Base-by-base conservation (phyloP, 2,797 vertebrate species). In the Antennarius maculatus region DNA sequence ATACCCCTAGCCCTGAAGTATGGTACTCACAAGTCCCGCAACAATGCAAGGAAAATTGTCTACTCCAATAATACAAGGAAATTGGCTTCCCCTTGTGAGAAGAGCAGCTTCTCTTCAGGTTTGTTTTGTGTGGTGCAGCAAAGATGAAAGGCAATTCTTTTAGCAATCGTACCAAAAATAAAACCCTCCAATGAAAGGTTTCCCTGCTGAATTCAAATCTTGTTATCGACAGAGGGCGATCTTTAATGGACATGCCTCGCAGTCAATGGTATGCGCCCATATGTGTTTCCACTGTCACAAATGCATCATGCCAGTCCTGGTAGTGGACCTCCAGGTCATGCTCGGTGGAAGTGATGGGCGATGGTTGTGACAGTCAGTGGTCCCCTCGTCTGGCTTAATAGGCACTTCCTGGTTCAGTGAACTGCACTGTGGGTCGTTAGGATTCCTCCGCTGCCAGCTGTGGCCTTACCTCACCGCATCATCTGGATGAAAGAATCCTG, bases 371-470 rank as follows among this genome's bases (percentile, higher is more conserved):
- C 70, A 55, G 65, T 80, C 58, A 6, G 67, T 54, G 47, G 56
- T 57, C 63, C 43, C 31, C 16, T 12, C 13, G 4, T 28, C 46
- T 61, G 65, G 58, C 85, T 82, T 90, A 91, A 91, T 91, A 76
- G 83, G 74, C 51, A 65, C 77, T 84, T 84, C 86, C 86, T 89
- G 88, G 86, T 85, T 89, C 88, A 87, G 80, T 86, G 84, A 83
- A 84, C 86, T 76, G 82, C 82, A 79, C 68, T 84, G 70, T 79
- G 85, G 80, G 89, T 89, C 87, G 85, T 91, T 91, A 91, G 77
- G 71, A 66, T 81, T 79, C 81, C 82, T 81, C 74, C 56, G 70
- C 76, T 76, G 74, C 82, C 87, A 88, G 87, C 82, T 91, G 86
- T 77, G 89, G 76, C 80, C 85, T 84, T 53, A 70, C 70, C 66